Conservation (phyloP, 2,797 vertebrate genomes). For the Steatocranus sp. region DNA sequence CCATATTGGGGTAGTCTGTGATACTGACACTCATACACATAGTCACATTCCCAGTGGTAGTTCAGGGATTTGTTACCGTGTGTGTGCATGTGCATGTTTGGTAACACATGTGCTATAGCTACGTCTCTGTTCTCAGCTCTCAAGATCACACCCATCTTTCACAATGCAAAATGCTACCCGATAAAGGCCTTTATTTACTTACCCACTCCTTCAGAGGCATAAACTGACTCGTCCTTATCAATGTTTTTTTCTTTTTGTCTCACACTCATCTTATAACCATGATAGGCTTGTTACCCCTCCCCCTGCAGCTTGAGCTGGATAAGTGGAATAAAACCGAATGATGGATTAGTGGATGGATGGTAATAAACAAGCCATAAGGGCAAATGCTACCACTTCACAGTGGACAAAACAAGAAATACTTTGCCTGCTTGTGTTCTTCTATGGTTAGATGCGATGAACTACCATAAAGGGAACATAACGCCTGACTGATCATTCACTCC, state of each 20-base stretch:
- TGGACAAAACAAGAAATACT: neutral
- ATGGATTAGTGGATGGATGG: neutral
- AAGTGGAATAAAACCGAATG: neutral
- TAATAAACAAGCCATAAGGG: neutral
- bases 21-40: slow-evolving; percentile 22
- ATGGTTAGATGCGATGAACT: neutral
- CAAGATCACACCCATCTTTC: slow-evolving; percentile 23
- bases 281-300: neutral
- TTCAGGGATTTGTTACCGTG: neutral
- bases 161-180: neutral
- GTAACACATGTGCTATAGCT: neutral
- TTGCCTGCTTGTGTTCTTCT: neutral
- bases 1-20: neutral
- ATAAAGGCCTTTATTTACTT: slow-evolving; percentile 30
- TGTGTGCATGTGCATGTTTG: neutral
- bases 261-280: neutral
- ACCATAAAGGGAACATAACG: neutral
- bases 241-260: neutral
- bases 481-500: neutral
- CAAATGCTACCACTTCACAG: neutral
- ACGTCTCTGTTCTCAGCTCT: neutral
- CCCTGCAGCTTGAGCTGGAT: neutral
- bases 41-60: slow-evolving; percentile 9
- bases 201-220: slow-evolving; percentile 26
- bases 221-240: neutral